Conservation (phyloP, 35 echinoderm and acorn worm species). For the Stichopus chloronotus region DNA sequence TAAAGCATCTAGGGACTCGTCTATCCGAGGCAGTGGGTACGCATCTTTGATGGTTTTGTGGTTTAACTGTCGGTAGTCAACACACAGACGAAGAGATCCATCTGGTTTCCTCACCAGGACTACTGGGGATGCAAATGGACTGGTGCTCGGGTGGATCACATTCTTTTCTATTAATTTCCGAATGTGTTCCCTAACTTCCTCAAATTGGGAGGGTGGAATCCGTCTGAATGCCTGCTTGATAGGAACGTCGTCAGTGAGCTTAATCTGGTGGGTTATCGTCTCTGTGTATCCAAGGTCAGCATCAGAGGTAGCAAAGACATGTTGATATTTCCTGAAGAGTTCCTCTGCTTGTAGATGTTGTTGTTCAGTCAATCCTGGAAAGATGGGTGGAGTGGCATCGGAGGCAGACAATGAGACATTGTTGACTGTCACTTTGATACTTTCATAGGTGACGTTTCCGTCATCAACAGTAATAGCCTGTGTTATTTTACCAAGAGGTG, state of each 20-base stretch:
- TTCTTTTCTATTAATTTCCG: too few species aligned
- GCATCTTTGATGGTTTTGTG: slow-evolving; percentile 50
- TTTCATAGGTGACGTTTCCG: background rate
- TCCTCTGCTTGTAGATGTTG: background rate
- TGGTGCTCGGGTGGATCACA: slow-evolving; percentile 22
- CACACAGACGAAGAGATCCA: slow-evolving; percentile 54
- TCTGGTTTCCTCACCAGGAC: slow-evolving; percentile 69
- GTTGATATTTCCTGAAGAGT: background rate
- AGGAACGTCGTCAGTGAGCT: background rate
- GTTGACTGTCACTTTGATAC: background rate
- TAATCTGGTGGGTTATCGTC: background rate
- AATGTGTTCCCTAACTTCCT: slow-evolving; percentile 56
- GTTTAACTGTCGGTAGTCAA: slow-evolving; percentile 69
- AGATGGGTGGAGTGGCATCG: background rate
- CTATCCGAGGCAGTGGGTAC: slow-evolving; percentile 64
- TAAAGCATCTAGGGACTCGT: slow-evolving; percentile 66
- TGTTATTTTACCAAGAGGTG: slow-evolving; percentile 14
- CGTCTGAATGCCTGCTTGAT: slow-evolving; percentile 37
- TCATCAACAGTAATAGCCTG: background rate
- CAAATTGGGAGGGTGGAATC: slow-evolving; percentile 40
- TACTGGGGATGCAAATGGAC: slow-evolving; percentile 67
- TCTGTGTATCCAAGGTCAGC: slow-evolving; percentile 19
- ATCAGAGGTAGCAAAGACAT: slow-evolving; percentile 26
- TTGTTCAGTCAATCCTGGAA: background rate
- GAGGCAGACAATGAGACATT: background rate